Percentiles rank a stretch among this genome's conserved stretches.
phyloP scores from a whole-genome alignment of 2,113 vertebrate species.

The Phocoena phocoena region DNA sequence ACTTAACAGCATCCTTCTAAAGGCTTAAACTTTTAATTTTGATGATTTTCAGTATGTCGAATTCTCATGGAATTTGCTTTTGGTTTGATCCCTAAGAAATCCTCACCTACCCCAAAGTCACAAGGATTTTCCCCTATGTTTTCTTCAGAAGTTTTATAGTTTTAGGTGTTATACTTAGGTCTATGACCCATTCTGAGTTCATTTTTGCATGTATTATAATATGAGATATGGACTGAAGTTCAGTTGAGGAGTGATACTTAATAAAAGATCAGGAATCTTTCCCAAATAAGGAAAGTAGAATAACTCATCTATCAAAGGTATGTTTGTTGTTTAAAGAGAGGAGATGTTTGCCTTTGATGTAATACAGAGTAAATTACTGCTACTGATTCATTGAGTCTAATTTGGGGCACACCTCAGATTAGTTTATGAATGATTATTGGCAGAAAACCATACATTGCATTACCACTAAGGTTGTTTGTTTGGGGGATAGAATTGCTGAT shows the following conservation, averaged over 20 bases:
- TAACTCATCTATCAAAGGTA: neutral
- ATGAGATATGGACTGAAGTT: neutral
- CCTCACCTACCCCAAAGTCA: neutral
- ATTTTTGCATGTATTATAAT: neutral
- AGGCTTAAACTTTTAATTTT: neutral
- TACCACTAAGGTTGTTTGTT: neutral
- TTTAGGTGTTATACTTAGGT: neutral
- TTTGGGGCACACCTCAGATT: neutral
- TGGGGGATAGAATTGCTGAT: neutral
- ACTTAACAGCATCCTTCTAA: neutral
- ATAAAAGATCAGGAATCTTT: constrained; percentile 4
- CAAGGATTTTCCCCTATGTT: neutral
- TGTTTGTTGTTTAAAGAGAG: constrained; percentile 5
- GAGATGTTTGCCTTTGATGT: neutral
- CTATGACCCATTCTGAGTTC: neutral
- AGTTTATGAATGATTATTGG: neutral
- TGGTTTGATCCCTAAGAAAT: neutral
- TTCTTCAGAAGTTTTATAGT: neutral
- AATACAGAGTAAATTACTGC: neutral
- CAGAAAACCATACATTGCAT: neutral
- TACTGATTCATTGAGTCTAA: neutral
- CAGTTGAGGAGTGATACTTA: neutral
- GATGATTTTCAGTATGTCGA: neutral
- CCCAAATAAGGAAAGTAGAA: constrained; percentile 8
- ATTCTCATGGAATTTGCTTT: neutral